Evolutionary conservation across 2,888 invertebrate genomes (phyloP).

Genomic region (Apotomis betuletana): DNA sequence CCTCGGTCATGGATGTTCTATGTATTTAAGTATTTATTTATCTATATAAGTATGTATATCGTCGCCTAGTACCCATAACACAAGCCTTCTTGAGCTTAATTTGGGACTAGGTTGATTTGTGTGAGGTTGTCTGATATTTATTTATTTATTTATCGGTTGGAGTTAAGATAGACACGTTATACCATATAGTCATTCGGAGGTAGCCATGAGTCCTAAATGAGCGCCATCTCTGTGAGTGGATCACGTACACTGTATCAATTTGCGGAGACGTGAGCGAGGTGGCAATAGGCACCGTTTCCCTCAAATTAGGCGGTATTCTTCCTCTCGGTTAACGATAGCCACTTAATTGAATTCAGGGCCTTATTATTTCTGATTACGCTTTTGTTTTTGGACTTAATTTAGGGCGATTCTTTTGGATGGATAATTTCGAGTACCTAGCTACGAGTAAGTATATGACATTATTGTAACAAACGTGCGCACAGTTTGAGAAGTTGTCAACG

Average conservation of each 20-base stretch:
- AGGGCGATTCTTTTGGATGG: slow-evolving; percentile 8
- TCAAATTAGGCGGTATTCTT: slow-evolving; percentile 62
- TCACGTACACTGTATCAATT: slow-evolving; percentile 73
- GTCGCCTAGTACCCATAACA: no score
- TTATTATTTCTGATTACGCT: slow-evolving; percentile 39
- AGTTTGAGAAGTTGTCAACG: no score
- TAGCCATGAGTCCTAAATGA: slow-evolving; percentile 60
- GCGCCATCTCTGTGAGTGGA: slow-evolving; percentile 65
- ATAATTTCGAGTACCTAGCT: neutral
- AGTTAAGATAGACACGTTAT: slow-evolving; percentile 37
- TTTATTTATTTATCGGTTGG: no score
- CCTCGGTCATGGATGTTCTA: no score
- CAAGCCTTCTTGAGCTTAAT: no score
- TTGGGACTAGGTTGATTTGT: no score
- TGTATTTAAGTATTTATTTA: no score
- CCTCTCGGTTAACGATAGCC: slow-evolving; percentile 57
- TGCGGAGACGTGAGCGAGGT: slow-evolving; percentile 65
- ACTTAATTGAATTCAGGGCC: slow-evolving; percentile 50
- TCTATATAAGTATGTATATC: no score
- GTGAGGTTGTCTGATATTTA: no score
- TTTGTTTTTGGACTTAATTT: slow-evolving; percentile 32
- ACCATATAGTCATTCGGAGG: slow-evolving; percentile 42
- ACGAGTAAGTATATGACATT: neutral
- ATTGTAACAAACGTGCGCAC: no score
- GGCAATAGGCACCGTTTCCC: slow-evolving; percentile 49